Percentiles rank a stretch among this genome's conserved stretches.
Conservation (phyloP, 2,888 invertebrate genomes). For the Ochlodes sylvanus region DNA sequence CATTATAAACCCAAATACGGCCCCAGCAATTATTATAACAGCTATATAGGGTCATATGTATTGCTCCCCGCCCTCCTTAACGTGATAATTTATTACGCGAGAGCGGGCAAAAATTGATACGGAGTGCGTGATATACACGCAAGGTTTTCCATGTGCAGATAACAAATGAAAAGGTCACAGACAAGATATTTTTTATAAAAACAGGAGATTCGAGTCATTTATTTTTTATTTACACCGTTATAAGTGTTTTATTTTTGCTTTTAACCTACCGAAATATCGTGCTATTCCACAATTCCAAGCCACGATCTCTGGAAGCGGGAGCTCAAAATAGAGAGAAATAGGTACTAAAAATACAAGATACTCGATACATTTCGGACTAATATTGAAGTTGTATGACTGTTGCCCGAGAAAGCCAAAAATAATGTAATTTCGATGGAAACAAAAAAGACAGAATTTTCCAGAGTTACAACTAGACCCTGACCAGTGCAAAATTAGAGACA, state of each 20-base stretch:
- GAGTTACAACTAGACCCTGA: too few relatives aligned
- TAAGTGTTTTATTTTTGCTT: not conserved
- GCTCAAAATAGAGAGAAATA: too few relatives aligned
- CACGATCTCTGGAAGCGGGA: too few relatives aligned
- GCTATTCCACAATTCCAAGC: too few relatives aligned
- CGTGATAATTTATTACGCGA: slow-evolving; percentile 35
- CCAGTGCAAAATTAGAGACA: too few relatives aligned
- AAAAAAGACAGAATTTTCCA: too few relatives aligned
- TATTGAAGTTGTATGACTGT: too few relatives aligned
- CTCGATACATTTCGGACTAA: too few relatives aligned
- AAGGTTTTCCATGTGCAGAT: slow-evolving; percentile 31
- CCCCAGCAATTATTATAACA: slow-evolving; percentile 33
- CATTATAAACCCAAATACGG: slow-evolving; percentile 25
- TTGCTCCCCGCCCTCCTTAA: slow-evolving; percentile 29
- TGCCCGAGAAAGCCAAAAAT: too few relatives aligned
- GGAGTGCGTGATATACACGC: slow-evolving; percentile 26
- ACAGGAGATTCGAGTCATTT: not conserved
- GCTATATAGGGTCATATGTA: slow-evolving; percentile 27
- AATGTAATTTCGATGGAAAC: too few relatives aligned
- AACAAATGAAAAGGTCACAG: slow-evolving; percentile 29
- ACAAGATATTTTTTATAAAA: slow-evolving; percentile 1
- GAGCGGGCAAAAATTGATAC: slow-evolving; percentile 38
- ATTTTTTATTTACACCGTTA: not conserved
- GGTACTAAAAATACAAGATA: too few relatives aligned
- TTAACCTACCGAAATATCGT: too few relatives aligned